Base-by-base conservation (phyloP, 1,140 invertebrate genomes). In the Polypedilum pembai region DNA sequence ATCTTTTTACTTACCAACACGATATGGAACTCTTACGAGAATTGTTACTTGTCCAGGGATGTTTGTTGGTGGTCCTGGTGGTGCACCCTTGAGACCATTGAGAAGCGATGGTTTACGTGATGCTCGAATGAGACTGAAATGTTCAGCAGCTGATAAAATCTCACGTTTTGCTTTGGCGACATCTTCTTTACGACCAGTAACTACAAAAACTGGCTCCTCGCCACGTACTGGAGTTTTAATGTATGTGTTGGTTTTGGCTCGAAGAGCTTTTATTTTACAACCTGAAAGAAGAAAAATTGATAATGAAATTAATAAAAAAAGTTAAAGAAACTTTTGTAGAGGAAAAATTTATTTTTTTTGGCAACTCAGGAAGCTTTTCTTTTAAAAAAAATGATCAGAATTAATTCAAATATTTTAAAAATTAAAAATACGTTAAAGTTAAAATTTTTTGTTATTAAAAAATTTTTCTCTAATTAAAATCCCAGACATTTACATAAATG, bases 181-280 rank as follows among this genome's bases (percentile, higher is more conserved):
- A 84, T 99, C 98, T 82, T 99, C 98, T 81, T 96, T 96, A 75
- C 97, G 91, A n/a, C 98, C 98, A 8, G 98, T 99, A 7, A 99
- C 97, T 21, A 99, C 96, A 84, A 99, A 99, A 56, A 99, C 96
- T 1, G 98, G 98, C 82, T 99, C 96, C 83, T 99, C 98, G 8
- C 96, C 96, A 41, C 98, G 90, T 12, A 98, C 95, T 75, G 98
- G 98, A 0, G 97, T 99, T 85, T 99, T 99, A 81, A 99, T 99
- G 88, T 99, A 99, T 0, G 98, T 99, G 87, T 99, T 99, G 63
- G 98, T 99, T 85, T 99, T 99, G 1, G 97, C 96, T 75, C 98
- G 89, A 0, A 99, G 87, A 3, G 96, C 97, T 85, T 99, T 99
- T 80, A 99, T 99, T 85, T 99, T 99, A 87, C 98, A 99, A 77